Conservation (phyloP, 2,797 vertebrate genomes). For the Hafferia zeledoni region DNA sequence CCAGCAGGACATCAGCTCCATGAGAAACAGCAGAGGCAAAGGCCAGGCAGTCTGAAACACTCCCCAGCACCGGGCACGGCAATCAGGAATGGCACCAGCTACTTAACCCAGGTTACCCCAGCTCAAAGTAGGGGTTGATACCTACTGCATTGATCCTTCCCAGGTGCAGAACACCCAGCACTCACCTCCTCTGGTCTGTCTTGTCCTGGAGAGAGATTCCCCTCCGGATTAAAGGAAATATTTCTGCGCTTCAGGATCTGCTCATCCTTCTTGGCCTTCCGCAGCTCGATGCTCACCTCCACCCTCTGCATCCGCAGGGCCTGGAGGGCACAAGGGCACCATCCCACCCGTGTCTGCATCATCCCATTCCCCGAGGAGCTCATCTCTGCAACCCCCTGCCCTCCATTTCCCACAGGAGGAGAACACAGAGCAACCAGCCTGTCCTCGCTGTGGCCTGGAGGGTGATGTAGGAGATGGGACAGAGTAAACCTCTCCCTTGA, state of each 20-base stretch:
- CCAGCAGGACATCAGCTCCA: background rate
- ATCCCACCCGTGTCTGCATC: fast-evolving
- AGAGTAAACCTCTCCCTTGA: background rate
- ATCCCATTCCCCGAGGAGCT: background rate
- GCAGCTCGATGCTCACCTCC: slow-evolving; percentile 80
- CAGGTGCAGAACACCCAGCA: background rate
- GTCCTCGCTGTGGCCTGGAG: background rate
- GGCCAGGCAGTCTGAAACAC: background rate
- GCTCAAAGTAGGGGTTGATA: background rate
- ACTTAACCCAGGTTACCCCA: background rate
- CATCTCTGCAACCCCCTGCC: background rate
- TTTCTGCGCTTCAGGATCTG: slow-evolving; percentile 87
- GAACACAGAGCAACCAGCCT: background rate
- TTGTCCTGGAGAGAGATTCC: background rate
- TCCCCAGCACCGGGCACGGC: fast-evolving
- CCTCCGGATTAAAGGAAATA: slow-evolving; percentile 31
- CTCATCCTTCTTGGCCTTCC: slow-evolving; percentile 88
- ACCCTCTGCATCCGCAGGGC: slow-evolving; percentile 82
- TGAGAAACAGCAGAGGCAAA: background rate
- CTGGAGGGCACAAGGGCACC: slow-evolving; percentile 53
- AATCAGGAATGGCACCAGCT: background rate
- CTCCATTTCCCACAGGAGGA: fast-evolving
- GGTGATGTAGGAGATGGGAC: background rate
- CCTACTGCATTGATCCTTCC: background rate
- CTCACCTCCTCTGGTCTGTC: background rate